phyloP scores from a whole-genome alignment of 2,888 invertebrate genomes.

The Protophormia terraenovae region DNA sequence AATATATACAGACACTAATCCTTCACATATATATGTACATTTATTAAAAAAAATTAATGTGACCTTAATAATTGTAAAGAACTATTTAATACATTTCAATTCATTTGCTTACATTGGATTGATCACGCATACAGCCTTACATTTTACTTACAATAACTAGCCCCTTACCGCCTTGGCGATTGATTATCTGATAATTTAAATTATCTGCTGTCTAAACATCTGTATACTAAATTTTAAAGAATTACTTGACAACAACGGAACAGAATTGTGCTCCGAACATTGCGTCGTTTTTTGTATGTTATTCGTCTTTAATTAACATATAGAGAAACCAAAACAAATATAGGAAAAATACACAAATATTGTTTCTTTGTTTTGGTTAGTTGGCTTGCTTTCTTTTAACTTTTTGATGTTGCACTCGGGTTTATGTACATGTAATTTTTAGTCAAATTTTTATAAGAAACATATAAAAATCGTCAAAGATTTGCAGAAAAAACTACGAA shows the following conservation, averaged over 20 bases:
- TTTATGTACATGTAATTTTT: no score
- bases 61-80: constrained; percentile 43
- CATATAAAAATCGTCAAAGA: no score
- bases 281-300: not conserved
- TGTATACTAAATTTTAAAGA: constrained; percentile 15
- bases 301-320: constrained; percentile 24
- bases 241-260: constrained; percentile 47
- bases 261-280: not conserved
- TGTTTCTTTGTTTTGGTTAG: constrained; percentile 4
- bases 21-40: not conserved
- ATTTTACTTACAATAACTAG: constrained; percentile 17
- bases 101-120: constrained; percentile 1
- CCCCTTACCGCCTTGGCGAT: not conserved
- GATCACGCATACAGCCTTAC: constrained; percentile 21
- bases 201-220: constrained; percentile 40
- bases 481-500: no score
- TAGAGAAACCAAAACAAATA: constrained; percentile 12
- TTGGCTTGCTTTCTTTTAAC: not conserved
- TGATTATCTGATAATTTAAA: constrained; percentile 30
- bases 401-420: not conserved
- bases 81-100: not conserved
- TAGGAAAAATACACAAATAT: not conserved
- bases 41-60: constrained; percentile 24
- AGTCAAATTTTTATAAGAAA: no score
- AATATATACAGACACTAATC: not conserved